Base-by-base conservation (phyloP, 2,113 vertebrate species). In the Procavia capensis region DNA sequence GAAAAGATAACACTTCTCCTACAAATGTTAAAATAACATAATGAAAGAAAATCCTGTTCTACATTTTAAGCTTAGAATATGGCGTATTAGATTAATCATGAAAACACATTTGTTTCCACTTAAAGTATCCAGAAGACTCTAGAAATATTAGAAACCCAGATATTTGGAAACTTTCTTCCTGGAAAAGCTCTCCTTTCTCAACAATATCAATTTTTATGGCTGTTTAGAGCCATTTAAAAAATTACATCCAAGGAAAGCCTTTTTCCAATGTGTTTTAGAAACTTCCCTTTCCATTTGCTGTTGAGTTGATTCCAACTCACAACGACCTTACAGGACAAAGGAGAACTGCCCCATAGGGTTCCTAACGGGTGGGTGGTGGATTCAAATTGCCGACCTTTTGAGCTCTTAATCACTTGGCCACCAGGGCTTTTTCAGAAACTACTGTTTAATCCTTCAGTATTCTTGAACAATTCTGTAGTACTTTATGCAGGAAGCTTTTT, bases 191-290 rank as follows among this genome's bases (percentile, higher is more conserved):
- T 70, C 25, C 22, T 76, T 91, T 86, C 36, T 87, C 88, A 75
- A 96, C 92, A 91, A 20, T 54, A 47, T 41, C 10, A 36, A 63
- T 85, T 86, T 87, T 90, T 81, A 61, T 79, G 45, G 80, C 36
- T 13, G 4, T 79, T 54, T 16, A 78, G 2, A 10, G 1, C n/a
- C 72, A 57, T 82, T 93, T 94, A 81, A 87, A 92, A 45, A 61
- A 79, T 78, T 64, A 91, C 36, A 13, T 66, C 17, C 78, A 68
- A 90, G 10, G 6, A 92, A 82, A 91, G 1, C 2, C 59, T 84
- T 88, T 8, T 94, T 5, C 74, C 5, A 84, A 9, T 64, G 59
- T 70, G 88, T 81, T 94, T 94, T 59, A 72, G 25, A 39, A 93
- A 66, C 19, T 82, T 82, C 45, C 16, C 68, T 9, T 89, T 54